Evolutionary conservation across 2,888 invertebrate species (phyloP), one percentile per base, ranked within the genome.

Genomic region (Drosophila colorata): DNA sequence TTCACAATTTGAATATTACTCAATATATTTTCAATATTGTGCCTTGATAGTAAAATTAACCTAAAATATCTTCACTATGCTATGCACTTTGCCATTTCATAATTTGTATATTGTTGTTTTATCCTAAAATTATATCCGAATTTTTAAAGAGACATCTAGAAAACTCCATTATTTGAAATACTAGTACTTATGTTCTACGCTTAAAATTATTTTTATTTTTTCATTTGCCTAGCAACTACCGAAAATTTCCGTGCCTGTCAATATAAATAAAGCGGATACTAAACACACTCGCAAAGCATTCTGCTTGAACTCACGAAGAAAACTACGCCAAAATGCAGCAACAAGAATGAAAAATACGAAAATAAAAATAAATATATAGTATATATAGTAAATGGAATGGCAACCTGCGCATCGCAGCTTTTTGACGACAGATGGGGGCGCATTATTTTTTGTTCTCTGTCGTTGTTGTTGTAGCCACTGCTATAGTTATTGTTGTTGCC

Each of bases 201-300:
- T 9, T 31, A 31, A 1, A 56, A 28, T 40, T 9, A 35, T 37
- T 56, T 58, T 31, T 7, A 5, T 48, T 41, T 40, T 23, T 23
- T 49, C 56, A 52, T 52, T 40, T 66, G 41, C 70, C 23, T 37
- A 20, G n/a, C 13, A 74, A 37, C 55, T 28, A 51, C 18, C 20
- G 20, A 55, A 55, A 49, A 57, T 63, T 60, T 70, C 66, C 60
- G 47, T 53, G 75, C 33, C 55, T 75, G 76, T 65, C 80, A 79
- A 77, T 79, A 79, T 41, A 79, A 64, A 74, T 67, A 77, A 70
- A 74, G 51, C 66, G 70, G 35, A 56, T 70, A 69, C 75, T 75
- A 75, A 75, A 72, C 57, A 72, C 63, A 75, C 68, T 76, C 80
- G 80, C 72, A 65, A 37, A 51, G 37, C 35, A 59, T 59, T 49